These are phyloP conservation scores for Rhinoraja longicauda DNA, from an alignment of 2,797 vertebrate species.

Conservation along the genomic window DNA sequence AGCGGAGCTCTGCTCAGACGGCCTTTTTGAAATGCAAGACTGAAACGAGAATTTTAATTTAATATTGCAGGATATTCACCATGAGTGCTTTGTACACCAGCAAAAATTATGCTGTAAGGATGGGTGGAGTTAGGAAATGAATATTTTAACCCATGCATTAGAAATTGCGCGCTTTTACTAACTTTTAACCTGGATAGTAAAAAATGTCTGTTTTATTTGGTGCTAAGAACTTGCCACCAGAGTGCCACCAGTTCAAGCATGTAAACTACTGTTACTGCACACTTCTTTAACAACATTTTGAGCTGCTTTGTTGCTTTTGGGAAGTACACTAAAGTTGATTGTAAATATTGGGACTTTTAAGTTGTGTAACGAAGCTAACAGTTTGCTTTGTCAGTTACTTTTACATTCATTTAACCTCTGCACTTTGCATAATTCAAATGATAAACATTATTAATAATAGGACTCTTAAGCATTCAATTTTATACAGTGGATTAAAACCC, in stretches of 20 bases:
- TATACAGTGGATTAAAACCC: too few species aligned
- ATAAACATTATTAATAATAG: neutral
- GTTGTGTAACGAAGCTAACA: too few species aligned
- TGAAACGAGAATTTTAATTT: neutral
- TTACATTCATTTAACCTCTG: neutral
- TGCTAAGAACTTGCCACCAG: neutral
- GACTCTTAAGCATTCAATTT: neutral
- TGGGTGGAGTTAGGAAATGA: neutral
- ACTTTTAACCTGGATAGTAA: neutral
- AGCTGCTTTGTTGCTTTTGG: too few species aligned
- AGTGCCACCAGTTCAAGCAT: neutral
- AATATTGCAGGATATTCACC: neutral
- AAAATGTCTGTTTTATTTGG: neutral
- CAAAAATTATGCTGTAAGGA: neutral
- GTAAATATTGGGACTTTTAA: too few species aligned
- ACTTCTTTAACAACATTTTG: too few species aligned
- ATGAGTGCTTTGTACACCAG: neutral
- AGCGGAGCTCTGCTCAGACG: slow-evolving; percentile 13
- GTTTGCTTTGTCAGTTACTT: neutral
- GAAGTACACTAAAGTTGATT: too few species aligned
- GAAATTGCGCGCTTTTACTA: neutral
- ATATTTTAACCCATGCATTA: neutral
- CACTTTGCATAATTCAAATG: neutral
- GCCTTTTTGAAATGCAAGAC: neutral
- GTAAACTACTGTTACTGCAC: neutral